These are phyloP conservation scores for Rambutsinella grinnellia DNA, from an alignment of 2,888 invertebrate species.

Conservation along the genomic window DNA sequence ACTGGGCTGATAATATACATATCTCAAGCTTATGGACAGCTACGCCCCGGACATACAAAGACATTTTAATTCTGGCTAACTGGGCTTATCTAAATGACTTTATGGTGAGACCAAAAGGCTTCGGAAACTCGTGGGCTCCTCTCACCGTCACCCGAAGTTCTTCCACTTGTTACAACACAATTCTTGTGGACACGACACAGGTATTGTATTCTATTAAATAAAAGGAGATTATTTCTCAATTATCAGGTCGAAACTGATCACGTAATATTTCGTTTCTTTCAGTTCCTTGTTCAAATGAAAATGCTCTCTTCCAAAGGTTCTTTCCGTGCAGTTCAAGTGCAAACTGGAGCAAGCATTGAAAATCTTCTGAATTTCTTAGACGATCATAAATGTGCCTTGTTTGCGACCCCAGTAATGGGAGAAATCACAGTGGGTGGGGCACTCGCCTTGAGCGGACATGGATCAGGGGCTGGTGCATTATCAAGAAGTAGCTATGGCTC, in stretches of 20 bases:
- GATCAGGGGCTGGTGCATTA: constrained; percentile 9
- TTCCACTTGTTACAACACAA: constrained; percentile 18
- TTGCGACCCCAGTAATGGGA: constrained; percentile 38
- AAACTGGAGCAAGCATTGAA: constrained; percentile 50
- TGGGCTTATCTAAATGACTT: constrained; percentile 51
- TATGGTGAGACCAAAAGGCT: constrained; percentile 37
- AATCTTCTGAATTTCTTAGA: constrained; percentile 44
- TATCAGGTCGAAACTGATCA: too few species aligned
- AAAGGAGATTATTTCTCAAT: too few species aligned
- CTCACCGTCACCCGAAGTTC: constrained; percentile 23
- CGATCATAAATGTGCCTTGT: constrained; percentile 32
- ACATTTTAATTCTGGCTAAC: constrained; percentile 43
- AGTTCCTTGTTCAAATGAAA: constrained; percentile 43
- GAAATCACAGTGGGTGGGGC: constrained; percentile 55
- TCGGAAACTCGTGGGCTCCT: constrained; percentile 45
- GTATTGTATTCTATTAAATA: too few species aligned
- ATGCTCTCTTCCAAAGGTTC: constrained; percentile 20
- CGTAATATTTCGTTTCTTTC: too few species aligned
- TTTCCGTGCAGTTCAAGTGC: constrained; percentile 34
- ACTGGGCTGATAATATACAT: constrained; percentile 39
- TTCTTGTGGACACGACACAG: constrained; percentile 48
- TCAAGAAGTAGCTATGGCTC: not conserved
- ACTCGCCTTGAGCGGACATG: constrained; percentile 51
- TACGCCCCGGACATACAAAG: constrained; percentile 18
- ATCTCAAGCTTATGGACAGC: constrained; percentile 27